A percentile compares a stretch with the other conserved stretches of the same genome.
Conservation (phyloP, 1,140 invertebrate species). For the Drosophila tristis region DNA sequence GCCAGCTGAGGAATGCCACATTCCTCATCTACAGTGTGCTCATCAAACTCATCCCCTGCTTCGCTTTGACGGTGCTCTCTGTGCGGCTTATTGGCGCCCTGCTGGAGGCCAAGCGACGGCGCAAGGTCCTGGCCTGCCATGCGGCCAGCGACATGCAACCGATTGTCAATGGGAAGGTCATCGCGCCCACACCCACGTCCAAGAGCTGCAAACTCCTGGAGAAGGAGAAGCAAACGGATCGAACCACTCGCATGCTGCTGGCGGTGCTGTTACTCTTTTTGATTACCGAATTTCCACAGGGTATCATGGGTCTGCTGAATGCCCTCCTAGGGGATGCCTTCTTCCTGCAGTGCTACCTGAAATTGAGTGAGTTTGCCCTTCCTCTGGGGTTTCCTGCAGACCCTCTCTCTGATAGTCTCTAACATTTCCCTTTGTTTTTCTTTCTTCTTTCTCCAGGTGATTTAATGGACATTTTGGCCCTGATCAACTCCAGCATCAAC, state of each 20-base stretch:
- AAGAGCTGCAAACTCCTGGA: constrained; percentile 85
- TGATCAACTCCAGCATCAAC: constrained; percentile 98
- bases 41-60: constrained; percentile 93
- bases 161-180: constrained; percentile 81
- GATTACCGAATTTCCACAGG: constrained; percentile 93
- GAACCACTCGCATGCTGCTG: constrained; percentile 96
- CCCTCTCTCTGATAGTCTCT: constrained; percentile 19
- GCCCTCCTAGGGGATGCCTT: constrained; percentile 90
- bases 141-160: constrained; percentile 85
- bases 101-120: constrained; percentile 89
- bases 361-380: constrained; percentile 86
- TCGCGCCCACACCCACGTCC: constrained; percentile 77
- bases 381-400: neutral
- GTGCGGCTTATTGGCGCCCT: constrained; percentile 91
- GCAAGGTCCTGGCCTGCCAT: constrained; percentile 88
- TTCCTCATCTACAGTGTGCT: constrained; percentile 95
- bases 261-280: constrained; percentile 96
- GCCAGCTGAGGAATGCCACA: constrained; percentile 85
- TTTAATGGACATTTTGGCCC: constrained; percentile 96
- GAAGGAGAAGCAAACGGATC: constrained; percentile 91
- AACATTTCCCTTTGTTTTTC: constrained; percentile 16
- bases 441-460: constrained; percentile 86
- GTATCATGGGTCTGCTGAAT: constrained; percentile 91
- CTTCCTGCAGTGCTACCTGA: constrained; percentile 90
- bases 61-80: constrained; percentile 92